Evolutionary conservation across 2,888 invertebrate species (phyloP), one percentile per base, ranked within the genome.

Genomic region (Drosophila mulleri): DNA sequence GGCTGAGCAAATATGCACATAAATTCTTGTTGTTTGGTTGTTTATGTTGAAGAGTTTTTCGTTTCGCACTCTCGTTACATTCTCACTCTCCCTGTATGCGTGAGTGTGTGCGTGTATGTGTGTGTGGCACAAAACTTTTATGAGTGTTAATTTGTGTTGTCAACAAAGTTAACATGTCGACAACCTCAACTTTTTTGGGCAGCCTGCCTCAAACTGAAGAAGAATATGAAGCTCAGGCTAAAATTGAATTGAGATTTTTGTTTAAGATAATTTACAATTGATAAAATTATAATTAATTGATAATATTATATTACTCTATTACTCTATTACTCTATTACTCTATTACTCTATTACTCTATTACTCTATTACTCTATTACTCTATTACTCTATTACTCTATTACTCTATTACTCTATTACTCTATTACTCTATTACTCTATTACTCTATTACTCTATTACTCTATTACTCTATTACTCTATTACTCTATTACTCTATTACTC

Each of bases 91-190:
- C 2, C 20, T 26, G 26, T 26, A 6, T 26, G 26, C 26, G 9
- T 11, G 16, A 39, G 39, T 53, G 75, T 56, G 66, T 72, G 72
- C n/a, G n/a, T 4, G 9, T 23, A 23, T 53, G 39, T 53, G 75
- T 56, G 66, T 72, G 72, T 52, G 67, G 58, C 72, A 69, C 66
- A 75, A 73, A 84, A 86, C 81, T 87, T 83, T 84, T 82, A 80
- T 82, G 84, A 84, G 81, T 84, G 84, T 82, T 87, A 85, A 85
- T 85, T 85, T 84, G 81, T 78, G 81, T 80, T 87, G 87, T 83
- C 85, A 85, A 87, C 84, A 84, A 81, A 73, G 81, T 79, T 81
- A 79, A 81, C 80, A 86, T 79, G 77, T 73, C 58, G 64, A 66
- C 68, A 68, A 48, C 54, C 60, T 45, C 47, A 39, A 52, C 48